These are phyloP conservation scores for Ophiothrix spiculata DNA, from an alignment of 35 echinoderm and acorn worm genomes.

Conservation along the genomic window DNA sequence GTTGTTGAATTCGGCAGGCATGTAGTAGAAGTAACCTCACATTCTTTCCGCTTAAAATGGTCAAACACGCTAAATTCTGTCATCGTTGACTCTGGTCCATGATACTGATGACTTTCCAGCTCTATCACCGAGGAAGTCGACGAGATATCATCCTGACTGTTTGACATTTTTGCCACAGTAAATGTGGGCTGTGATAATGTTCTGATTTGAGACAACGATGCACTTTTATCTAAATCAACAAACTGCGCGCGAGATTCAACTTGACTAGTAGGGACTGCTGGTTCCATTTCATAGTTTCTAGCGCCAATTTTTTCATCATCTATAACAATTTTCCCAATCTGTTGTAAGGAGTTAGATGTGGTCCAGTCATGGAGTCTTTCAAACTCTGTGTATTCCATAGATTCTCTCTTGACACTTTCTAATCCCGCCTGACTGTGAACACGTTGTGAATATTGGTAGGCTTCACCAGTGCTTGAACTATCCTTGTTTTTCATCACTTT, in stretches of 20 bases:
- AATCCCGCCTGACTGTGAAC: no score
- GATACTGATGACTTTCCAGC: background rate
- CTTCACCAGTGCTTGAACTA: no score
- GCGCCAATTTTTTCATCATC: background rate
- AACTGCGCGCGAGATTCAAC: background rate
- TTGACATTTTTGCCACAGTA: no score
- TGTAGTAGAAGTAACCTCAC: background rate
- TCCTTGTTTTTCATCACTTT: no score
- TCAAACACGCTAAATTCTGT: background rate
- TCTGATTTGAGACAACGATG: no score
- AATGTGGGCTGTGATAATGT: no score
- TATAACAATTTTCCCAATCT: no score
- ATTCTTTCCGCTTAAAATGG: background rate
- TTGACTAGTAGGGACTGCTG: background rate
- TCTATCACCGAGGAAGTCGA: background rate
- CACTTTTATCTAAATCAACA: background rate
- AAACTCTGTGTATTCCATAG: no score
- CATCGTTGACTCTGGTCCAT: background rate
- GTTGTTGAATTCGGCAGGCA: background rate
- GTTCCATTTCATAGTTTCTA: background rate
- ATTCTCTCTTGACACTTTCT: no score
- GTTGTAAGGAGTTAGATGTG: no score
- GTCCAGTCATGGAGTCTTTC: no score
- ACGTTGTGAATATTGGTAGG: no score
- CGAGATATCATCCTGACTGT: background rate